Conservation (phyloP, 2,113 vertebrate species). For the Centropus bengalensis region DNA sequence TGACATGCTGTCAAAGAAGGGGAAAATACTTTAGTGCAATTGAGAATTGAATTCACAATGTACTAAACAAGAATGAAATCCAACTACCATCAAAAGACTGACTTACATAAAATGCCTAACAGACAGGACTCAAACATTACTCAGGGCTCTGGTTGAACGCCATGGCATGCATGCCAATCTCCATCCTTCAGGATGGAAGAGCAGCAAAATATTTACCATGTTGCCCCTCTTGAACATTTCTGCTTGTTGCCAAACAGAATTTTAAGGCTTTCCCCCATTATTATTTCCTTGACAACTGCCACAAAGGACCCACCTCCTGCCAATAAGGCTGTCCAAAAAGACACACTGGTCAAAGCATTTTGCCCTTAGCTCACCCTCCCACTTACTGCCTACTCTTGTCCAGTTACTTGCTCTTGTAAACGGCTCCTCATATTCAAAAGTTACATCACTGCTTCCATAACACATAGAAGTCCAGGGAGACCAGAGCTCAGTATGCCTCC, state of each 20-base stretch:
- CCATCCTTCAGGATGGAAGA: not conserved
- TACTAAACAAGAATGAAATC: constrained; percentile 14
- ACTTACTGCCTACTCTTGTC: not conserved
- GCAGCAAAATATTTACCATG: not conserved
- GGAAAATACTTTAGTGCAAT: not conserved
- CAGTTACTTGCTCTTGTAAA: not conserved
- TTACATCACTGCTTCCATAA: not conserved
- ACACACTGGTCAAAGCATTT: not conserved
- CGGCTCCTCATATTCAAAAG: not conserved
- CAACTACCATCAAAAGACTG: not conserved
- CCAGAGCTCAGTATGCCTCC: not conserved
- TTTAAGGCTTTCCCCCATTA: not conserved
- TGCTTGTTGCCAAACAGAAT: not conserved
- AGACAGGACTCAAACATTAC: not conserved
- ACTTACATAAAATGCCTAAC: not conserved
- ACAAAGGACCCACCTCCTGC: not conserved
- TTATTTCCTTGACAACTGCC: not conserved
- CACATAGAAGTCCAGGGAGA: not conserved
- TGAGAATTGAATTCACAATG: constrained; percentile 6
- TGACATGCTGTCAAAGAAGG: constrained; percentile 15
- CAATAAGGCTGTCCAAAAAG: not conserved
- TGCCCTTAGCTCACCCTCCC: not conserved
- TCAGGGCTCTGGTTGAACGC: not conserved
- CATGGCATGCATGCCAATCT: not conserved
- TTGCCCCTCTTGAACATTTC: not conserved